These are phyloP conservation scores for Alouatta palliata DNA, from an alignment of 2,113 vertebrate species.

Conservation along the genomic window DNA sequence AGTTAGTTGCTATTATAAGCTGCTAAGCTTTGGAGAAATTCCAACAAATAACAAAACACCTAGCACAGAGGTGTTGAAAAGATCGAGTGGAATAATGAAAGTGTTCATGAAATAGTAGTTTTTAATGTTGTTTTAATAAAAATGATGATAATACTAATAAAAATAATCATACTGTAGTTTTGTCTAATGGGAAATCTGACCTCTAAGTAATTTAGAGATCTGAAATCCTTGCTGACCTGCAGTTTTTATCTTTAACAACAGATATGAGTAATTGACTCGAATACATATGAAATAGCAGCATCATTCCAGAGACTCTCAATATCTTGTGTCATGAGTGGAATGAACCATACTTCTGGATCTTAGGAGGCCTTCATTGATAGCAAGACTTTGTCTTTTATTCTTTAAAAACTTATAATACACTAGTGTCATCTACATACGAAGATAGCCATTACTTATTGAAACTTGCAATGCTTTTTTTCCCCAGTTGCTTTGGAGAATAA, in stretches of 20 bases:
- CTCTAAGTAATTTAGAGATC: background rate
- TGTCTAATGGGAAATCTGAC: background rate
- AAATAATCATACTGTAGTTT: background rate
- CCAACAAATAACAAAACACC: constrained; percentile 28
- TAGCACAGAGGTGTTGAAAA: constrained; percentile 11
- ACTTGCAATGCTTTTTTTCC: constrained; percentile 14
- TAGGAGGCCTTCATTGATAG: background rate
- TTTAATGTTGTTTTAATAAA: constrained; percentile 46
- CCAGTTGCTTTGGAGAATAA: constrained; percentile 16
- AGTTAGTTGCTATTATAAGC: background rate
- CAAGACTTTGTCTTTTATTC: background rate
- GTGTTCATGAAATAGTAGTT: constrained; percentile 9
- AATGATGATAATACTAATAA: background rate
- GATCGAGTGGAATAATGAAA: constrained; percentile 22
- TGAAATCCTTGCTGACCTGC: background rate
- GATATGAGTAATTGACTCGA: background rate
- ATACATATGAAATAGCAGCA: background rate
- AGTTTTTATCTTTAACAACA: constrained; percentile 30
- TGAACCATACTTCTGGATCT: background rate
- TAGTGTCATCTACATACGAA: background rate
- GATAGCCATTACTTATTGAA: background rate
- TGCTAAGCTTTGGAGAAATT: background rate
- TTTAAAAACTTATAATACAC: background rate
- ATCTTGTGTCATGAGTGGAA: background rate
- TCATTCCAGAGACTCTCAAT: background rate